Base-by-base conservation (phyloP, 2,797 vertebrate species). In the Phaenicophaeus curvirostris region DNA sequence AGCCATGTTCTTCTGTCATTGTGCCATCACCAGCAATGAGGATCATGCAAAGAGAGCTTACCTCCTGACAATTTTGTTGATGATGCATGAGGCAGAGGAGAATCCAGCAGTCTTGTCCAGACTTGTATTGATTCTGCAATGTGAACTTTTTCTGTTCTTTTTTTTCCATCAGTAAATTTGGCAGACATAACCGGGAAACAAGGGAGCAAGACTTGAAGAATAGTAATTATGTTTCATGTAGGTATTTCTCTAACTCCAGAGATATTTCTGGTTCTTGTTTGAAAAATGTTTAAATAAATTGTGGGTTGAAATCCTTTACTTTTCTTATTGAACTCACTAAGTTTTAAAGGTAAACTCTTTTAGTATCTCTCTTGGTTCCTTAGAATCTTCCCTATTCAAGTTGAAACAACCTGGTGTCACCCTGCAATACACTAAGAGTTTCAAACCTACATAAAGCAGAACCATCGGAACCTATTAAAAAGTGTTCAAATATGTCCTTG, bases 1-100 rank as follows among this genome's bases (percentile, higher is more conserved):
- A 96, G 46, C 37, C 5, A 2, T 81, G 86, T 58, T 94, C 79
- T 90, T 87, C 80, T 95, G 88, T 90, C 88, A 88, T 58, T 90
- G 66, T 8, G 3, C 46, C 71, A 66, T 42, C 72, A 48, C 73
- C 54, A 88, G 58, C 44, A 92, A 75, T 61, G 24, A 86, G 54
- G 37, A 86, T 81, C 74, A 83, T 82, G 63, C n/a, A 89, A 91
- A 85, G 33, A 58, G 20, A 75, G 33, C 50, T 80, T 78, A 67
- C 41, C 19, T 93, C 33, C 37, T 90, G 77, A 86, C 65, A 84
- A 78, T 86, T 67, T 75, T 80, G 17, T 78, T 86, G 90, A 54
- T 91, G 76, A 75, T 86, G 19, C 39, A 62, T 51, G 54, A 89
- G 62, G 53, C 46, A 90, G 58, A 86, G 50, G 71, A 74, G 83